Percentiles rank a stretch among this genome's conserved stretches.
These are phyloP conservation scores for Diabrotica balteata DNA, from an alignment of 2,888 invertebrate species.

Conservation along the genomic window DNA sequence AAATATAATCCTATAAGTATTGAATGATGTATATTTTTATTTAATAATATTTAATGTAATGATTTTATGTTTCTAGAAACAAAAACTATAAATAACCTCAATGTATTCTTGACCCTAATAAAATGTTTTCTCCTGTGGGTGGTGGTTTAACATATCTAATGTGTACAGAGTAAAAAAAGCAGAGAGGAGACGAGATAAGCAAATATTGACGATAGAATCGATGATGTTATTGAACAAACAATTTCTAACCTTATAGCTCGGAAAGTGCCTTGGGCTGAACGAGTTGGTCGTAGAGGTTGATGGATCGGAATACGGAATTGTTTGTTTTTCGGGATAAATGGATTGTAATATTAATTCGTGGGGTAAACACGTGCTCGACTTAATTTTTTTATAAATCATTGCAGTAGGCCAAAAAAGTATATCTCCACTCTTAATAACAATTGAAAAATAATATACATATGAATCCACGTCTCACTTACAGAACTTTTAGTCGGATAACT, in stretches of 20 bases:
- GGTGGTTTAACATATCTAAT: slow-evolving; percentile 6
- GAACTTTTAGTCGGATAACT: too few relatives aligned
- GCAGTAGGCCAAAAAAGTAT: too few relatives aligned
- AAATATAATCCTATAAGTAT: too few relatives aligned
- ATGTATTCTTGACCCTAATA: slow-evolving; percentile 8
- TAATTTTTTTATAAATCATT: too few relatives aligned
- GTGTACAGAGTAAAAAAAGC: slow-evolving; percentile 1
- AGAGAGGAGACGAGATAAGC: slow-evolving; percentile 1
- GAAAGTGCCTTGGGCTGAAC: background rate
- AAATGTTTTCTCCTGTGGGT: slow-evolving; percentile 7
- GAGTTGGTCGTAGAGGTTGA: background rate
- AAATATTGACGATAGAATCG: slow-evolving; percentile 8
- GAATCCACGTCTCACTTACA: too few relatives aligned
- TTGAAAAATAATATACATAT: too few relatives aligned
- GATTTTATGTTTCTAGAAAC: too few relatives aligned
- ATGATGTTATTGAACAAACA: slow-evolving; percentile 11
- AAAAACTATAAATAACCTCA: background rate
- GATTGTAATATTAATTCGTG: background rate
- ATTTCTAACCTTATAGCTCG: background rate
- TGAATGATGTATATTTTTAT: too few relatives aligned
- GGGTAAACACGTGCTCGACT: background rate
- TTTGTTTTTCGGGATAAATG: background rate
- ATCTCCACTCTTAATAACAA: too few relatives aligned
- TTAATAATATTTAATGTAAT: too few relatives aligned
- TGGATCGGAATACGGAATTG: background rate